Conservation (phyloP, 2,113 vertebrate genomes). For the Calypte anna region DNA sequence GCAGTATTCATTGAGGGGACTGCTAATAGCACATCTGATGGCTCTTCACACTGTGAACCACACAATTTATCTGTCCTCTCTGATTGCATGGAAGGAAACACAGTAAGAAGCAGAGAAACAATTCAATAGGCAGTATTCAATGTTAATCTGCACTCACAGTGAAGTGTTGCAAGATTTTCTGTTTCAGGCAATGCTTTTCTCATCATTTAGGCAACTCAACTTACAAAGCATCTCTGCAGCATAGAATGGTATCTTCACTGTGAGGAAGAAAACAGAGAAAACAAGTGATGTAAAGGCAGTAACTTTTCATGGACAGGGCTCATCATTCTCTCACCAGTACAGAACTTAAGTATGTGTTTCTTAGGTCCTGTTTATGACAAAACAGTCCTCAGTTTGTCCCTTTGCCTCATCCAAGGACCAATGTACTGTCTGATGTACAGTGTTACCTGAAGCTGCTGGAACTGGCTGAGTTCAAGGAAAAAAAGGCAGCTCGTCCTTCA, state of each 20-base stretch:
- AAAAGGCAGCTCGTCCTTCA: background rate
- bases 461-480: background rate
- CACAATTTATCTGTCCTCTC: background rate
- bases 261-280: too few relatives aligned
- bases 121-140: background rate
- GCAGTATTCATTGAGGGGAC: background rate
- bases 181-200: background rate
- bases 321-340: background rate
- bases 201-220: background rate
- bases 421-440: background rate
- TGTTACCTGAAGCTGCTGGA: background rate
- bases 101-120: background rate
- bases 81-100: background rate
- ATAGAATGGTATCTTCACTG: background rate
- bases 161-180: background rate
- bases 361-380: background rate
- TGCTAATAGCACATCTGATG: background rate
- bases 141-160: background rate
- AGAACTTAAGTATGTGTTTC: background rate
- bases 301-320: background rate
- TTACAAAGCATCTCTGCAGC: rapidly evolving
- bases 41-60: background rate
- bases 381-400: background rate
- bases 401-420: background rate
- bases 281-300: too few relatives aligned